Percentiles rank a stretch among this genome's conserved stretches.
Conservation (phyloP, 2,113 vertebrate species). For the Ctenomys sociabilis region DNA sequence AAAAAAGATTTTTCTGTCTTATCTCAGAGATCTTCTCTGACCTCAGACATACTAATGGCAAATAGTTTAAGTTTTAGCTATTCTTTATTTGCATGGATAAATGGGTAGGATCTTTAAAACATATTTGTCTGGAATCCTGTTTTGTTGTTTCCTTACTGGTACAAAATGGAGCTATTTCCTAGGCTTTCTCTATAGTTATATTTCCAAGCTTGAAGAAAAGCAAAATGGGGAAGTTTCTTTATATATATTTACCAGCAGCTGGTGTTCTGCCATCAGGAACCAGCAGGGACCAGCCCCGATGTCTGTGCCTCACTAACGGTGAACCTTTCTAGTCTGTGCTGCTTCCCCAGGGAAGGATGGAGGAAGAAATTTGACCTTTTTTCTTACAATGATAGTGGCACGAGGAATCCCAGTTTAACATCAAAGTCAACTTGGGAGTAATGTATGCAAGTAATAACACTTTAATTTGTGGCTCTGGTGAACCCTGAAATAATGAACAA, state of each 20-base stretch:
- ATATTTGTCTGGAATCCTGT: background rate
- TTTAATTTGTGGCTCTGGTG: slow-evolving; percentile 71
- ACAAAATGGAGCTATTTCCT: slow-evolving; percentile 4
- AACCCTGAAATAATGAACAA: slow-evolving; percentile 63
- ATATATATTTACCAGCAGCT: slow-evolving; percentile 42
- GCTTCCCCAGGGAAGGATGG: slow-evolving; percentile 37
- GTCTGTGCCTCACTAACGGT: background rate
- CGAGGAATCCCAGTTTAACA: slow-evolving; percentile 60
- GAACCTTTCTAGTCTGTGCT: slow-evolving; percentile 36
- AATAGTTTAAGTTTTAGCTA: background rate
- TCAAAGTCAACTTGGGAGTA: slow-evolving; percentile 65
- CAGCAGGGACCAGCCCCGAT: background rate
- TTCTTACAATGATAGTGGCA: slow-evolving; percentile 34
- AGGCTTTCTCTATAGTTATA: background rate
- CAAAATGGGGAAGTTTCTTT: slow-evolving; percentile 21
- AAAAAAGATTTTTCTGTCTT: background rate
- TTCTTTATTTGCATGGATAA: background rate
- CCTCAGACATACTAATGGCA: background rate
- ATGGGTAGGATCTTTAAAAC: background rate
- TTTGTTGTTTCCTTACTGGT: background rate
- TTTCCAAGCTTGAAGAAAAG: slow-evolving; percentile 45
- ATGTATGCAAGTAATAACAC: slow-evolving; percentile 53
- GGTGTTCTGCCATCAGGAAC: background rate
- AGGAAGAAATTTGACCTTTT: slow-evolving; percentile 64
- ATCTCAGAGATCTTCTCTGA: background rate